These are phyloP conservation scores for Otus scops DNA, from an alignment of 2,797 vertebrate species.

Conservation along the genomic window DNA sequence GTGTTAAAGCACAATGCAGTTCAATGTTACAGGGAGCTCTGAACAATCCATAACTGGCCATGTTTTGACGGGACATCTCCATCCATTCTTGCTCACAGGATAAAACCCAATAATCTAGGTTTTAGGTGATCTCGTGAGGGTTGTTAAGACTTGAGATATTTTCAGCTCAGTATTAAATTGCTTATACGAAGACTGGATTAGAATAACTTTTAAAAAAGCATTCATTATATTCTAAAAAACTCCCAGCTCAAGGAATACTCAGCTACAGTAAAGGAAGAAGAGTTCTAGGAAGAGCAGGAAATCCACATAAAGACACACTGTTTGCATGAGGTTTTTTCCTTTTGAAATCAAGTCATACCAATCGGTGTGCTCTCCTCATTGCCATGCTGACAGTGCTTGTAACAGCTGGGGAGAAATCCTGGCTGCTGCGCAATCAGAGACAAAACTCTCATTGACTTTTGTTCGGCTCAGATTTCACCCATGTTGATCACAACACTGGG, in stretches of 20 bases:
- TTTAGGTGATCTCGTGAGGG: not conserved
- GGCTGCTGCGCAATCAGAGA: not conserved
- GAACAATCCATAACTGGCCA: not conserved
- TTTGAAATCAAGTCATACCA: not conserved
- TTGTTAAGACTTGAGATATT: not conserved
- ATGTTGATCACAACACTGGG: not conserved
- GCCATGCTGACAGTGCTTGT: not conserved
- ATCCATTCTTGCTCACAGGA: not conserved
- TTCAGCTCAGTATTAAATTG: not conserved
- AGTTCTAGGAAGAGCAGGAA: not conserved
- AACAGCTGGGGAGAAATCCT: constrained; percentile 37
- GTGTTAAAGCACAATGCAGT: not conserved
- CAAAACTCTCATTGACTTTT: constrained; percentile 49
- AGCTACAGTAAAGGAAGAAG: not conserved
- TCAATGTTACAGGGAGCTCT: not conserved
- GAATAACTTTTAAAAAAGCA: not conserved
- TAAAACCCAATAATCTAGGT: not conserved
- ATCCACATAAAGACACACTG: not conserved
- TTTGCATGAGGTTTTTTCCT: accelerated
- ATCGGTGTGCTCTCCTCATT: not conserved
- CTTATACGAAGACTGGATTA: not conserved
- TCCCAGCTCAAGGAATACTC: not conserved
- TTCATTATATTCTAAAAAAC: not conserved
- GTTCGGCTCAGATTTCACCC: not conserved
- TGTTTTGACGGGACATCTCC: not conserved